Conservation (phyloP, 2,113 vertebrate genomes). For the Myotis lucifugus region DNA sequence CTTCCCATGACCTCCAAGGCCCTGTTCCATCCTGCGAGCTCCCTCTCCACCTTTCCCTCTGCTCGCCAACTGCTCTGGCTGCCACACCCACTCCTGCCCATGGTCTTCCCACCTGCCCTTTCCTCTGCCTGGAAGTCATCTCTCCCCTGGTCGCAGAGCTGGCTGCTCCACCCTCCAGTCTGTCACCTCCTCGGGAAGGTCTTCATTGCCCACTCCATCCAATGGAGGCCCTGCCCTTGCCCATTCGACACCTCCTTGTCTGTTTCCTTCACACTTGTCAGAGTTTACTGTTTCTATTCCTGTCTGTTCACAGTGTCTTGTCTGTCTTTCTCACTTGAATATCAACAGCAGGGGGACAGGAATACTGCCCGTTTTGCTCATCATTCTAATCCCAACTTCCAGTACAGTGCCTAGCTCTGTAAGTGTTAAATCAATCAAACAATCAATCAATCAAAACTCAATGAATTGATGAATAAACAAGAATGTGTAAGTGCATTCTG, state of each 20-base stretch:
- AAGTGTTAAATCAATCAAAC: accelerated
- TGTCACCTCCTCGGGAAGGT: not conserved
- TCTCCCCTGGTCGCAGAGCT: not conserved
- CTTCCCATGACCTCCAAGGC: not conserved
- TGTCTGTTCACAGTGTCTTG: not conserved
- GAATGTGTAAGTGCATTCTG: not conserved
- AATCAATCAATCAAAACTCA: not conserved
- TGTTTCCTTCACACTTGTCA: not conserved
- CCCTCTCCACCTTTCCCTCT: not conserved
- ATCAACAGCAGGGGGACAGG: not conserved
- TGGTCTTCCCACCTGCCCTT: accelerated
- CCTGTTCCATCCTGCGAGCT: not conserved
- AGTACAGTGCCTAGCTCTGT: not conserved
- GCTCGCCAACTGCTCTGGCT: not conserved
- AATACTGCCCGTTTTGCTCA: not conserved
- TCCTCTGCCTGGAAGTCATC: not conserved
- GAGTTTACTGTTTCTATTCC: not conserved
- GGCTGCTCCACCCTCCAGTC: no score
- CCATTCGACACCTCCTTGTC: not conserved
- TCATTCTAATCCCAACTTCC: not conserved
- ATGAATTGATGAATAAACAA: not conserved
- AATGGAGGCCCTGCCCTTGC: accelerated
- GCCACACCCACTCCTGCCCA: not conserved
- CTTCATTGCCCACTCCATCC: not conserved
- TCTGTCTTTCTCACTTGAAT: not conserved